A percentile compares a stretch with the other conserved stretches of the same genome.
phyloP scores from a whole-genome alignment of 2,113 vertebrate species.

The Petaurus breviceps region DNA sequence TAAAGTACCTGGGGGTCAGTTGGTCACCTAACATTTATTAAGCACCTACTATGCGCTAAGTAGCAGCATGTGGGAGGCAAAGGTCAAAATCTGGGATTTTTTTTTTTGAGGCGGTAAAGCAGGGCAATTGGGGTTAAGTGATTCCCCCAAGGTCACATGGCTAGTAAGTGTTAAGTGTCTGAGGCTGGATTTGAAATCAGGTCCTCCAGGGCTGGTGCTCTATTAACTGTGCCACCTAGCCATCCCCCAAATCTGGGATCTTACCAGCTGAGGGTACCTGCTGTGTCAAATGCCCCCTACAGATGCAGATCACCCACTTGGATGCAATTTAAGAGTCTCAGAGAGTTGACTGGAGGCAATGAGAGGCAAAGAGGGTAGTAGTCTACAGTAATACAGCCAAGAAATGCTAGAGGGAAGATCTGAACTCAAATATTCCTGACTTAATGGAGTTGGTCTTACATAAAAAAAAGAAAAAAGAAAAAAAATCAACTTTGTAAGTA shows the following conservation, averaged over 20 bases:
- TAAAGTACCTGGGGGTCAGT: background rate
- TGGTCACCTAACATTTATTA: background rate
- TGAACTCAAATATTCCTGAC: background rate
- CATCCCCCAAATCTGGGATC: background rate
- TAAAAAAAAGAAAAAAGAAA: background rate
- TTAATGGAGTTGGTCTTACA: background rate
- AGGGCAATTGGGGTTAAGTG: no score
- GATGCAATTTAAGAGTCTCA: no score
- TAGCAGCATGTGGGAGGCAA: background rate
- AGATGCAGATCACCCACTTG: no score
- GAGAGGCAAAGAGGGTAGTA: no score
- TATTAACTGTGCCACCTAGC: no score
- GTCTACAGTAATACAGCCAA: background rate
- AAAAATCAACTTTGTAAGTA: background rate
- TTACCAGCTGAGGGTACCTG: background rate
- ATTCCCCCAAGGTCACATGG: no score
- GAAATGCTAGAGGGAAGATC: background rate
- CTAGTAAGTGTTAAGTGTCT: no score
- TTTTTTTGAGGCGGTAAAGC: no score
- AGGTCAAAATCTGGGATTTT: background rate
- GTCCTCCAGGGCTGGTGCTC: no score
- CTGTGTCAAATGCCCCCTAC: no score
- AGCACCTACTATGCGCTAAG: background rate
- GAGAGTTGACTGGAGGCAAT: no score
- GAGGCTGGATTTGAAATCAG: no score